These are phyloP conservation scores for Brenthis hecate DNA, from an alignment of 2,888 invertebrate genomes.

Conservation along the genomic window DNA sequence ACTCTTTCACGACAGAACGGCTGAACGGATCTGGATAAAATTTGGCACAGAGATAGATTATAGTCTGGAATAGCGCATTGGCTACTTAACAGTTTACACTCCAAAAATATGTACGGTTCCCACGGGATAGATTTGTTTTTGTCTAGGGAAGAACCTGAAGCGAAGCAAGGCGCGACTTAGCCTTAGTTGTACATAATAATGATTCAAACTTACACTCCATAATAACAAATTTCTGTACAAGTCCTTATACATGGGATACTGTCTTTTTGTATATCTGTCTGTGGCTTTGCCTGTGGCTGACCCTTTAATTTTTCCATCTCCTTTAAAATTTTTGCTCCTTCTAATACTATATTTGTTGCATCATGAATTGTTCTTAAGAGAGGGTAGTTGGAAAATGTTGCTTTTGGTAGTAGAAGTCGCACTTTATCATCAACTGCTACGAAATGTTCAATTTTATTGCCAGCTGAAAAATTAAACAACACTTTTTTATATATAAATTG, in stretches of 20 bases:
- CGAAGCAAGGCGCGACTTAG: no score
- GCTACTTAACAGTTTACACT: no score
- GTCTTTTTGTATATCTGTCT: constrained; percentile 68
- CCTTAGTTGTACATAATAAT: no score
- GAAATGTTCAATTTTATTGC: constrained; percentile 52
- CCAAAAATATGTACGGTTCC: no score
- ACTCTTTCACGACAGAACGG: no score
- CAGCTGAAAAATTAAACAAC: constrained; percentile 46
- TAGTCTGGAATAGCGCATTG: no score
- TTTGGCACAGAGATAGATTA: no score
- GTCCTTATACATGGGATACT: constrained; percentile 26
- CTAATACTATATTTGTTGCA: constrained; percentile 80
- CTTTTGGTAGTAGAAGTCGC: constrained; percentile 58
- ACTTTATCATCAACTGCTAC: constrained; percentile 56
- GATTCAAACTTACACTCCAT: constrained; percentile 11
- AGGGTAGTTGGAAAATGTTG: constrained; percentile 83
- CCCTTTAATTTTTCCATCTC: constrained; percentile 65
- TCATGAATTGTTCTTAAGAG: constrained; percentile 88
- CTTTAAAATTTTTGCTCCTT: constrained; percentile 75
- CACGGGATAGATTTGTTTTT: no score
- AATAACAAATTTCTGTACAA: constrained; percentile 30
- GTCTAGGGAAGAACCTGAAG: no score
- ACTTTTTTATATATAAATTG: no score
- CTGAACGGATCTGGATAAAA: no score
- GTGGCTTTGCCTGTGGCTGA: constrained; percentile 63